These are phyloP conservation scores for Pentalonia nigronervosa DNA, from an alignment of 1,140 invertebrate species.

Conservation along the genomic window DNA sequence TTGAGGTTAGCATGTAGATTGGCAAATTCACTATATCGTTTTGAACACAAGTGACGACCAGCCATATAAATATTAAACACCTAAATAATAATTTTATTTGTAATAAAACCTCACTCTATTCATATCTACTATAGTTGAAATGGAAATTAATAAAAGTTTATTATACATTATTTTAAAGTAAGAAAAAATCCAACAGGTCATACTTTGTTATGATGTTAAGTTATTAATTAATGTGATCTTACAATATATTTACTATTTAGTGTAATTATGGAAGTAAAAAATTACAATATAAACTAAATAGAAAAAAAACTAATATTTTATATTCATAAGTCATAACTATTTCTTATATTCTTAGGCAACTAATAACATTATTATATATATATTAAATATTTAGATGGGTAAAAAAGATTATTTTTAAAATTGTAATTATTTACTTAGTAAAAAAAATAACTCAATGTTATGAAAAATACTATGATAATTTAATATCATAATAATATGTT, in stretches of 20 bases:
- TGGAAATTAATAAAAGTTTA: not conserved
- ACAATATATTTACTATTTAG: too few relatives aligned
- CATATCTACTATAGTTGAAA: not conserved
- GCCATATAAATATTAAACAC: slow-evolving; percentile 99
- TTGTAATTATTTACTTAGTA: not conserved
- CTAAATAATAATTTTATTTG: slow-evolving; percentile 63
- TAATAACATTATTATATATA: not conserved
- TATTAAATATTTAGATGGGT: not conserved
- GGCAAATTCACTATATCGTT: slow-evolving; percentile 94
- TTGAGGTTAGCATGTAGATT: slow-evolving; percentile 89
- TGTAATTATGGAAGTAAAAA: not conserved
- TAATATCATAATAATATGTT: not conserved
- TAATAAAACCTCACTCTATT: not conserved
- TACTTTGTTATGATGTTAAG: too few relatives aligned
- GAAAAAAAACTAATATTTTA: not conserved
- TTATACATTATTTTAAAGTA: not conserved
- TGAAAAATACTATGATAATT: not conserved
- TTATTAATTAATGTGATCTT: too few relatives aligned
- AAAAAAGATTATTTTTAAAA: not conserved
- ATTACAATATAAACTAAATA: not conserved
- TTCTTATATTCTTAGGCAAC: not conserved
- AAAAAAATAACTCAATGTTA: not conserved
- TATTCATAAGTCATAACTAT: not conserved
- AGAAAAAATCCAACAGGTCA: not conserved
- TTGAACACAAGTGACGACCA: slow-evolving; percentile 93